These are phyloP conservation scores for Ailuropoda melanoleuca DNA, from an alignment of 2,113 vertebrate species.

Conservation along the genomic window DNA sequence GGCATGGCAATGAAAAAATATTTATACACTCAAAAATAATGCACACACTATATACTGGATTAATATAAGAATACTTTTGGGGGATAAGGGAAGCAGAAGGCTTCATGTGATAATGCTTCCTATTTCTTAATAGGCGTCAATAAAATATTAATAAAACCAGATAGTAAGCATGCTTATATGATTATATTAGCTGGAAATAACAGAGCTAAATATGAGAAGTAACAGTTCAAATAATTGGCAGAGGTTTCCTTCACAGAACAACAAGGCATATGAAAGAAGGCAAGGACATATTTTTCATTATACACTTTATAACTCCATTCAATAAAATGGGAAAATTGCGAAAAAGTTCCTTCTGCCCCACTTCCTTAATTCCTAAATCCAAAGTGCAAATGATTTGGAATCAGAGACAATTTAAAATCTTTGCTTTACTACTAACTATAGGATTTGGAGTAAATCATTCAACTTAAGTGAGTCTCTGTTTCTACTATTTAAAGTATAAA, in stretches of 20 bases:
- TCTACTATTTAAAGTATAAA: neutral
- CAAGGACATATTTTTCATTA: neutral
- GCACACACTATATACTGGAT: neutral
- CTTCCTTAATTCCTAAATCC: neutral
- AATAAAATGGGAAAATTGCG: neutral
- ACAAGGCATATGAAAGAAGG: neutral
- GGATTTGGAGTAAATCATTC: neutral
- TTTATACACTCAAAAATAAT: neutral
- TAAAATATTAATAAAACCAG: neutral
- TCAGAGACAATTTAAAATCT: neutral
- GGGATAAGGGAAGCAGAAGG: neutral
- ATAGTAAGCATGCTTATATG: neutral
- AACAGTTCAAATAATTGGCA: neutral
- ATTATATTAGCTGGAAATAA: neutral
- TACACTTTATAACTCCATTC: neutral
- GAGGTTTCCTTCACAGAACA: neutral
- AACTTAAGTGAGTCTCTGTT: neutral
- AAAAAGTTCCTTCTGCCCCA: neutral
- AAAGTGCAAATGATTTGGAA: neutral
- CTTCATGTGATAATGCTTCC: neutral
- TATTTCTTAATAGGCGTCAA: neutral
- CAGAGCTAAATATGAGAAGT: neutral
- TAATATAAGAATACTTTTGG: neutral
- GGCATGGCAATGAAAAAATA: neutral
- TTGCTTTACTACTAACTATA: neutral